These are phyloP conservation scores for Diachrysia chrysitis DNA, from an alignment of 2,888 invertebrate species.

Conservation along the genomic window DNA sequence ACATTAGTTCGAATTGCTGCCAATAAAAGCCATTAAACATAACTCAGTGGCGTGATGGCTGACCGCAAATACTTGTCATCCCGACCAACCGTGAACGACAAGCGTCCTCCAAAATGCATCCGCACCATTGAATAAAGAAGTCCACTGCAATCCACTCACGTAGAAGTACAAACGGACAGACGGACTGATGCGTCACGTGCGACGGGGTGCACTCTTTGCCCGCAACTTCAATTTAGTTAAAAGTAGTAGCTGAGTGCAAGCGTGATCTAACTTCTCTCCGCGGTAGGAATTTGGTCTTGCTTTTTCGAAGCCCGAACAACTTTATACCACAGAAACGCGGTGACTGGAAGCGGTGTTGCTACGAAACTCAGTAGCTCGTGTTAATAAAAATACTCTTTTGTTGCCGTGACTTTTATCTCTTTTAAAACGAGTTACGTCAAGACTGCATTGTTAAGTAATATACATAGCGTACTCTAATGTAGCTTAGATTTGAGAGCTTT, in stretches of 20 bases:
- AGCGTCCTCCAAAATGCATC: slow-evolving; percentile 70
- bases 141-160: slow-evolving; percentile 80
- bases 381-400: slow-evolving; percentile 41
- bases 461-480: neutral
- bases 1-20: slow-evolving; percentile 20
- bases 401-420: neutral
- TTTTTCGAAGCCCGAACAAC: slow-evolving; percentile 66
- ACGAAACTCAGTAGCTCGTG: slow-evolving; percentile 36
- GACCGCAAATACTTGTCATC: slow-evolving; percentile 73
- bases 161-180: slow-evolving; percentile 78
- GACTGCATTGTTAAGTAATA: slow-evolving; percentile 4
- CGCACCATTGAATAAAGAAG: slow-evolving; percentile 70
- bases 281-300: slow-evolving; percentile 70
- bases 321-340: slow-evolving; percentile 67
- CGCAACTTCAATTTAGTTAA: slow-evolving; percentile 87
- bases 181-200: slow-evolving; percentile 81
- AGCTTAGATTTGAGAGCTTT: neutral
- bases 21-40: slow-evolving; percentile 52
- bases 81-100: slow-evolving; percentile 65
- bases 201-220: slow-evolving; percentile 74
- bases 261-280: slow-evolving; percentile 76
- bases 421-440: slow-evolving; percentile 9
- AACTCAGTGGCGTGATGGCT: slow-evolving; percentile 42
- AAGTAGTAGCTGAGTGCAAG: slow-evolving; percentile 82
- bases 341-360: slow-evolving; percentile 50